These are phyloP conservation scores for Ditylenchus dipsaci DNA, from an alignment of 1,140 invertebrate species.

Conservation along the genomic window DNA sequence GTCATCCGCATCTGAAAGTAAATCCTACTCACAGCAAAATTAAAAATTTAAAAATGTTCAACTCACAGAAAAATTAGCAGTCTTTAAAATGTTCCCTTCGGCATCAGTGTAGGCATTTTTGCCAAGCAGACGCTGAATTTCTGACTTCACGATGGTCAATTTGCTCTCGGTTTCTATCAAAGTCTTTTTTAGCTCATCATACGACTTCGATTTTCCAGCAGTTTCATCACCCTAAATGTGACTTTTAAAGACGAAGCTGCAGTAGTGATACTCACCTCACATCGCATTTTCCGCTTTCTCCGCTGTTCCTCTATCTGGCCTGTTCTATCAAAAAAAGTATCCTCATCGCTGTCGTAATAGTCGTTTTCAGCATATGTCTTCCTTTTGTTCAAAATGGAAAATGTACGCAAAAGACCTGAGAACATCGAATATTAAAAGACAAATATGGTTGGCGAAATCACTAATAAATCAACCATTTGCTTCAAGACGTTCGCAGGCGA, in stretches of 20 bases:
- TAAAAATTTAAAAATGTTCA: neutral
- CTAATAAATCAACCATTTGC: neutral
- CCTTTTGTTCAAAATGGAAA: slow-evolving; percentile 62
- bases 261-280: slow-evolving; percentile 58
- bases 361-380: slow-evolving; percentile 80
- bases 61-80: slow-evolving; percentile 26
- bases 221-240: neutral
- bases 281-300: slow-evolving; percentile 70
- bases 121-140: slow-evolving; percentile 17
- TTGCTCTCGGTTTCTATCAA: slow-evolving; percentile 16
- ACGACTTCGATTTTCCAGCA: slow-evolving; percentile 14
- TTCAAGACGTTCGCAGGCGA: slow-evolving; percentile 30
- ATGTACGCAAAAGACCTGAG: slow-evolving; percentile 20
- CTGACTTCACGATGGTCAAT: slow-evolving; percentile 12
- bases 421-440: neutral
- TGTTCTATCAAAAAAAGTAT: slow-evolving; percentile 88
- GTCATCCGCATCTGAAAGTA: slow-evolving; percentile 27
- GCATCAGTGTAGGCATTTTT: slow-evolving; percentile 11
- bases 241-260: too few relatives aligned
- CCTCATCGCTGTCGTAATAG: slow-evolving; percentile 93
- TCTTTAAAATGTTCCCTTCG: neutral
- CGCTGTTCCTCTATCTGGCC: slow-evolving; percentile 84
- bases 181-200: slow-evolving; percentile 15
- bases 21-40: slow-evolving; percentile 19
- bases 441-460: neutral